A percentile compares a stretch with the other conserved stretches of the same genome.
Evolutionary conservation across 2,888 invertebrate genomes (phyloP).

Genomic region (Clostera curtula): DNA sequence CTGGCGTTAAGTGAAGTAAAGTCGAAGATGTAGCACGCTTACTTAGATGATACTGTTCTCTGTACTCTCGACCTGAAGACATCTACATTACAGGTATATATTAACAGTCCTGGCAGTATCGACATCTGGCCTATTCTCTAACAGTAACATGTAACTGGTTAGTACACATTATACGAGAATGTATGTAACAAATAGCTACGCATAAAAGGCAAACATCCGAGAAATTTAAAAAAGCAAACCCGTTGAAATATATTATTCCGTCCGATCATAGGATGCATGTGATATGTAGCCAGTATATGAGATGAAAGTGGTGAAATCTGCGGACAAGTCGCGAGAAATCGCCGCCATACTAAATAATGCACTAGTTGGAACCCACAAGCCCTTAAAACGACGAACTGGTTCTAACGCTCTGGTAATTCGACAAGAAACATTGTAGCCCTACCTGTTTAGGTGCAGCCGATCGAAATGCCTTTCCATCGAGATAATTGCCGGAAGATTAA

Average conservation of each 20-base stretch:
- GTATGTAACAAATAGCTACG: no score
- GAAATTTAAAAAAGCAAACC: no score
- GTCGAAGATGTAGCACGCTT: no score
- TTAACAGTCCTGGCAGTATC: no score
- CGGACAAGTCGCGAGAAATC: conserved; percentile 61
- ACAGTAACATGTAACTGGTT: no score
- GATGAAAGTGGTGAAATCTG: conserved; percentile 72
- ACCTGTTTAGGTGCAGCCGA: conserved; percentile 21
- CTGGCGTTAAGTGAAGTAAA: no score
- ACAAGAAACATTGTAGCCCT: conserved; percentile 34
- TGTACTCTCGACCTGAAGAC: no score
- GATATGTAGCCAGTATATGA: conserved; percentile 43
- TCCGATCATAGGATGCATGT: conserved; percentile 33
- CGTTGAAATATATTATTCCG: conserved; percentile 1
- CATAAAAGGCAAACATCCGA: no score
- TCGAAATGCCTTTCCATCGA: conserved; percentile 23
- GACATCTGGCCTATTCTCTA: no score
- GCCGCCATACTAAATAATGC: conserved; percentile 67
- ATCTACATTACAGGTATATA: no score
- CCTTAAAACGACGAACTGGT: conserved; percentile 56
- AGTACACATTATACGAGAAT: no score
- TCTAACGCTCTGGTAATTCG: conserved; percentile 37
- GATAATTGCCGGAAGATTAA: conserved; percentile 23
- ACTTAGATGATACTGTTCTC: no score
- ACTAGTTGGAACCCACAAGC: conserved; percentile 57